A percentile compares a stretch with the other conserved stretches of the same genome.
These are phyloP conservation scores for Pseudorectes ferrugineus DNA, from an alignment of 2,113 vertebrate species.

Conservation along the genomic window DNA sequence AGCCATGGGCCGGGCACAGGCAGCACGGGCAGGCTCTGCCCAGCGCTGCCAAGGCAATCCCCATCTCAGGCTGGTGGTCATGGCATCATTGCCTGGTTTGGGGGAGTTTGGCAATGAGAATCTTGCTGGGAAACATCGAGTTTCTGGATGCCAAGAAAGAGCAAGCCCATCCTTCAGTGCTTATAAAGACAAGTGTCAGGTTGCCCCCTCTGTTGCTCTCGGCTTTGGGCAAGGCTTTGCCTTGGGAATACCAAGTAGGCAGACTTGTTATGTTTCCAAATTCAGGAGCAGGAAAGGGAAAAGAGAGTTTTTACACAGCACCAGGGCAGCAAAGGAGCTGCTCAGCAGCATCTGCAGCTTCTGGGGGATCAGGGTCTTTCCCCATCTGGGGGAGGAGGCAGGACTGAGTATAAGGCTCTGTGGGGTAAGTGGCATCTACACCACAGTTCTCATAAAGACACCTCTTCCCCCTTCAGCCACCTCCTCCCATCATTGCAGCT, in stretches of 20 bases:
- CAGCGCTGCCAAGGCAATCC: neutral
- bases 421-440: neutral
- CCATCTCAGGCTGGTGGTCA: neutral
- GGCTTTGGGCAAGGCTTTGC: neutral
- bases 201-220: neutral
- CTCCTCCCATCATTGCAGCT: fast-evolving
- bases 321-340: neutral
- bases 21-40: neutral
- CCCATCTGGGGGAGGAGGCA: neutral
- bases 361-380: neutral
- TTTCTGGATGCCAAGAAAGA: neutral
- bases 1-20: neutral
- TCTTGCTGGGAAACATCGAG: neutral
- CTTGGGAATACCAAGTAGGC: conserved; percentile 46
- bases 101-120: neutral
- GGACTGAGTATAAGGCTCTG: neutral
- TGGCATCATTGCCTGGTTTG: neutral
- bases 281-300: neutral
- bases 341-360: neutral
- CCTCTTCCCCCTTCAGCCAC: neutral
- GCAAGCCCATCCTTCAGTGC: conserved; percentile 13
- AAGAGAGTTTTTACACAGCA: neutral
- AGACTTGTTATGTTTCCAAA: conserved; percentile 12
- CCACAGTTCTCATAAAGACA: neutral
- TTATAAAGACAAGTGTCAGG: conserved; percentile 28